phyloP scores from a whole-genome alignment of 2,797 vertebrate species.

The Pampus argenteus region DNA sequence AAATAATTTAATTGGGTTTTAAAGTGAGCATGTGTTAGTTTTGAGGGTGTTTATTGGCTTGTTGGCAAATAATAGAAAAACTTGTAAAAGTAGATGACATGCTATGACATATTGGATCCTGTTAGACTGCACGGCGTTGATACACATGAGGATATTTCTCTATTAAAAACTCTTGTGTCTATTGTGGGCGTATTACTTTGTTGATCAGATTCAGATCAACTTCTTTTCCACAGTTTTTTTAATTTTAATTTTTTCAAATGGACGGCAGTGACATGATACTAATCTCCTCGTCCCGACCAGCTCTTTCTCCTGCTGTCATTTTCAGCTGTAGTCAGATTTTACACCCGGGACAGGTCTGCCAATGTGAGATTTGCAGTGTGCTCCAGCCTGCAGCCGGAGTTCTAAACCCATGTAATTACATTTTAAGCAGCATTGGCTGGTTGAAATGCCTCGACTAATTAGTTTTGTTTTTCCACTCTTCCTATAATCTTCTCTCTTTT shows the following conservation, averaged over 20 bases:
- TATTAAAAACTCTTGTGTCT: background rate
- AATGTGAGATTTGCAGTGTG: slow-evolving; percentile 73
- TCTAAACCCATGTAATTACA: slow-evolving; percentile 82
- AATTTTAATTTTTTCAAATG: slow-evolving; percentile 2
- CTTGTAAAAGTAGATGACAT: slow-evolving; percentile 50
- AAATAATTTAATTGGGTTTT: slow-evolving; percentile 70
- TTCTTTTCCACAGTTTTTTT: slow-evolving; percentile 9
- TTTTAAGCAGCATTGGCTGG: slow-evolving; percentile 80
- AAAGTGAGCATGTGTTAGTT: slow-evolving; percentile 63
- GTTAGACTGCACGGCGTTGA: background rate
- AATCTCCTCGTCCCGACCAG: slow-evolving; percentile 10
- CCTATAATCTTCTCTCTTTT: slow-evolving; percentile 78
- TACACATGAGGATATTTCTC: background rate
- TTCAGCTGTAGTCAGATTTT: slow-evolving; percentile 55
- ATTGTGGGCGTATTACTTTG: background rate
- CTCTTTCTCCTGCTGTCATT: slow-evolving; percentile 44
- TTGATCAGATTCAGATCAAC: background rate
- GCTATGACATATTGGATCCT: background rate
- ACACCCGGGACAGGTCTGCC: slow-evolving; percentile 61
- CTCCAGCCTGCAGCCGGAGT: slow-evolving; percentile 59
- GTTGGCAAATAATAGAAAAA: slow-evolving; percentile 33
- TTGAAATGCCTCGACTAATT: slow-evolving; percentile 83
- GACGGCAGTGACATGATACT: slow-evolving; percentile 10
- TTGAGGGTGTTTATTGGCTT: slow-evolving; percentile 51
- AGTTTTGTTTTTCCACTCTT: slow-evolving; percentile 83